Evolutionary conservation across 2,797 vertebrate genomes (phyloP).

Genomic region (Philypnodon macrostomus): DNA sequence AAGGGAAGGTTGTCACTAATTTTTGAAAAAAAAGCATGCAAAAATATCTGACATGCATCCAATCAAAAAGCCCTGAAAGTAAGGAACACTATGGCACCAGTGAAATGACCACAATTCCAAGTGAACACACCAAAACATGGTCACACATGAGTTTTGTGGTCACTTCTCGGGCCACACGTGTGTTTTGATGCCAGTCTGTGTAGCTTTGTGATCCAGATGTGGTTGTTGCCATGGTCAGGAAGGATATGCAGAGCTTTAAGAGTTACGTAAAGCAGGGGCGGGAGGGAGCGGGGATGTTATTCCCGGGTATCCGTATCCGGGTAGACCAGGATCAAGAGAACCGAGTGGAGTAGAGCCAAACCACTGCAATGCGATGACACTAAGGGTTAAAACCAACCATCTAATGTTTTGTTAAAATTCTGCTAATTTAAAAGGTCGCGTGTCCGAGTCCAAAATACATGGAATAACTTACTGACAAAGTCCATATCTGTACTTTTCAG

Average conservation of each 20-base stretch:
- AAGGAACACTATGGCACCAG: constrained; percentile 32
- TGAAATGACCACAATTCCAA: constrained; percentile 31
- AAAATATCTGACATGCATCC: constrained; percentile 21
- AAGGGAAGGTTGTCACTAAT: constrained; percentile 2
- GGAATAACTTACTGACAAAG: constrained; percentile 36
- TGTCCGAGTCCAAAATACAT: constrained; percentile 21
- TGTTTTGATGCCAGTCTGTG: constrained; percentile 55
- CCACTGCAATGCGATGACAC: constrained; percentile 66
- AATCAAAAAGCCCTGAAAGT: constrained; percentile 37
- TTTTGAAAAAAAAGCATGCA: neutral
- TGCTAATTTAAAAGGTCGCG: constrained; percentile 28
- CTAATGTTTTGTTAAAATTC: constrained; percentile 41
- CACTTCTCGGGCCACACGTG: constrained; percentile 48
- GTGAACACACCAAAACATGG: constrained; percentile 31
- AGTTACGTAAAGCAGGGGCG: constrained; percentile 73
- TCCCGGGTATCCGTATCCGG: constrained; percentile 80
- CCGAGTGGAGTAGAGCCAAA: constrained; percentile 50
- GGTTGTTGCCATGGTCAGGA: constrained; percentile 77
- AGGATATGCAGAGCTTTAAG: constrained; percentile 77
- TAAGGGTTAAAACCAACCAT: constrained; percentile 66
- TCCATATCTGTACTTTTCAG: constrained; percentile 35
- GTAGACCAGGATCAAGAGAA: constrained; percentile 74
- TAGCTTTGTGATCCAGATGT: constrained; percentile 71
- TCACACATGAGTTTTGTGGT: constrained; percentile 55
- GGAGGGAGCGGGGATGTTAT: constrained; percentile 76